Evolutionary conservation across 2,888 invertebrate species (phyloP).

Genomic region (Drosophila ustulata): DNA sequence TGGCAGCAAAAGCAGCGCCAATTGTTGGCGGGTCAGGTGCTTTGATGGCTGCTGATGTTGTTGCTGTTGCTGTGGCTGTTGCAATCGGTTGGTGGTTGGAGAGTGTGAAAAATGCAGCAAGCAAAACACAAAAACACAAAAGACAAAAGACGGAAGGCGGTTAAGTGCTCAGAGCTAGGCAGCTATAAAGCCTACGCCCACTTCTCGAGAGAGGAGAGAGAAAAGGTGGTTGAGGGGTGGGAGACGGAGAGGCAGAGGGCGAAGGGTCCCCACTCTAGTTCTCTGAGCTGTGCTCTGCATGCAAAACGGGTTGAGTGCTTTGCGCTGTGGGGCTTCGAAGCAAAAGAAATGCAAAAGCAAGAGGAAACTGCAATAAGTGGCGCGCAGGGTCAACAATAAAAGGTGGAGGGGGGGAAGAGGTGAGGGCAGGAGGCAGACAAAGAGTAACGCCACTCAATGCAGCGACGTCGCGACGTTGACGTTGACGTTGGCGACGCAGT

Average conservation of each 20-base stretch:
- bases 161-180: conserved; percentile 74
- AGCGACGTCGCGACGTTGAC: conserved; percentile 33
- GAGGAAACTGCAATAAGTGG: conserved; percentile 77
- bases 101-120: conserved; percentile 67
- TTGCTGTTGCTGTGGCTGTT: not conserved
- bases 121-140: conserved; percentile 43
- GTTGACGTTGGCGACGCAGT: conserved; percentile 52
- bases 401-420: conserved; percentile 7
- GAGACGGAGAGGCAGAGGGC: not conserved
- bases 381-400: conserved; percentile 81
- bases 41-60: conserved; percentile 32
- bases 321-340: conserved; percentile 78
- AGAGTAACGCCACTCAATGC: conserved; percentile 75
- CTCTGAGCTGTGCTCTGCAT: conserved; percentile 33
- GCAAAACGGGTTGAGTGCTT: conserved; percentile 72
- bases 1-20: conserved; percentile 20
- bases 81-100: conserved; percentile 20
- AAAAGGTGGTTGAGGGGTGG: not conserved
- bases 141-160: conserved; percentile 81
- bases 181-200: conserved; percentile 65
- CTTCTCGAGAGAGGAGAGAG: conserved; percentile 33
- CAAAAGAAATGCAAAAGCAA: conserved; percentile 76
- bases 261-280: conserved; percentile 32
- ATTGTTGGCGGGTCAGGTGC: conserved; percentile 59
- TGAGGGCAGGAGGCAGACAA: conserved; percentile 40